Percentiles rank a stretch among this genome's conserved stretches.
Evolutionary conservation across 2,888 invertebrate species (phyloP).

Genomic region (Geophilus truncorum): DNA sequence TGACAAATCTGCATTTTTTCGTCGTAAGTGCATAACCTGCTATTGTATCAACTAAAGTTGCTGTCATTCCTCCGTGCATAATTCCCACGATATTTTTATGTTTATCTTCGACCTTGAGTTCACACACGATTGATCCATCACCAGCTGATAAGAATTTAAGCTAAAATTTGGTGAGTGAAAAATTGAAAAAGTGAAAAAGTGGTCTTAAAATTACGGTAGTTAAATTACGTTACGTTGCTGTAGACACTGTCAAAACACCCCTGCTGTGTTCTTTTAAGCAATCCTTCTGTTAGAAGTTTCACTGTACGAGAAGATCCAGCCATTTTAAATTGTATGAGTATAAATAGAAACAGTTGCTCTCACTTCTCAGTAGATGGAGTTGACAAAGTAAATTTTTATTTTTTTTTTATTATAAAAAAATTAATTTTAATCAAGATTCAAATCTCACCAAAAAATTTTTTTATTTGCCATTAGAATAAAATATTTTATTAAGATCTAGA

Average conservation of each 20-base stretch:
- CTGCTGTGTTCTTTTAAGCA: neutral
- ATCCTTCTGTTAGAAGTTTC: neutral
- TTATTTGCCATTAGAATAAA: too few relatives aligned
- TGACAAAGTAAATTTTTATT: too few relatives aligned
- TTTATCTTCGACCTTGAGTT: slow-evolving; percentile 67
- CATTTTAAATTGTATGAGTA: too few relatives aligned
- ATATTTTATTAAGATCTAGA: too few relatives aligned
- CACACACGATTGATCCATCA: slow-evolving; percentile 64
- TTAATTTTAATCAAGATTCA: too few relatives aligned
- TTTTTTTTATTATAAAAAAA: too few relatives aligned
- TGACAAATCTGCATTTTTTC: slow-evolving; percentile 59
- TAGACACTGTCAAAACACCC: neutral
- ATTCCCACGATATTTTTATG: slow-evolving; percentile 69
- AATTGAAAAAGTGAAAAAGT: neutral
- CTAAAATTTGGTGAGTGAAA: neutral
- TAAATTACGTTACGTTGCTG: neutral
- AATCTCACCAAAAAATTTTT: too few relatives aligned
- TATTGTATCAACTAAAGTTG: slow-evolving; percentile 68
- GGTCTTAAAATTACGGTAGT: too few relatives aligned
- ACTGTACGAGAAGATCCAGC: too few relatives aligned
- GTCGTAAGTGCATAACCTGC: slow-evolving; percentile 75
- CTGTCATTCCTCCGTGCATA: slow-evolving; percentile 80
- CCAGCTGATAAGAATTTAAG: neutral
- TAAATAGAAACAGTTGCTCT: too few relatives aligned
- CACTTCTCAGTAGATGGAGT: too few relatives aligned